Evolutionary conservation across 2,797 vertebrate species (phyloP), one percentile per base, ranked within the genome.

Genomic region (Tokudaia tokunoshimensis): DNA sequence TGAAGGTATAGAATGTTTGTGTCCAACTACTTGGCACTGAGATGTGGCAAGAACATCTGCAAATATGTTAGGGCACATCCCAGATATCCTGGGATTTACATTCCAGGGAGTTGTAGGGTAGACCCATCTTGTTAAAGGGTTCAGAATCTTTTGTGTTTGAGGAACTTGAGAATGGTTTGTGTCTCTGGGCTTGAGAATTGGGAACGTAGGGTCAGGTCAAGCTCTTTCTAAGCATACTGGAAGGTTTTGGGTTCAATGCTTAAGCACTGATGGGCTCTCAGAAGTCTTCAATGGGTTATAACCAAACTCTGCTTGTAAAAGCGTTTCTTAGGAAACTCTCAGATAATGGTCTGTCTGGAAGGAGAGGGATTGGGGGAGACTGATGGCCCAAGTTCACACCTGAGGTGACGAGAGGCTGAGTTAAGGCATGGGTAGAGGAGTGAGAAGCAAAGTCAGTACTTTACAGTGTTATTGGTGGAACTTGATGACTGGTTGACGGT

Each of bases 281-380:
- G 52, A 85, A 70, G 50, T 91, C 91, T 76, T 74, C 50, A 65
- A 11, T 72, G 65, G 55, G 55, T 50, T 92, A 41, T 79, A 74
- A 78, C 37, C 44, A 89, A 91, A 41, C 41, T 52, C 0, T 86
- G 50, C 47, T 76, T 76, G 80, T 65, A 57, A 67, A 78, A 84
- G 34, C 24, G 24, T 89, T 95, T 86, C 50, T 91, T 34, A 92
- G 81, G 79, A 92, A 82, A 4, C 47, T 63, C 31, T 59, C 82
- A 59, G 50, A 44, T 92, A 52, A 57, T 92, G 17, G 55, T 91
- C 79, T 78, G 55, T 91, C 79, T 78, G 22, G 31, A 84, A 47
- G 47, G 88, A 34, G n/a, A 94, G 31, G 52, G 72, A 41, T 34
- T 84, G 75, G 52, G 55, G 41, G 89, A 70, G 26, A 86, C 50